These are phyloP conservation scores for Branchinecta sandiegonensis DNA, from an alignment of 2,888 invertebrate genomes.

Conservation along the genomic window DNA sequence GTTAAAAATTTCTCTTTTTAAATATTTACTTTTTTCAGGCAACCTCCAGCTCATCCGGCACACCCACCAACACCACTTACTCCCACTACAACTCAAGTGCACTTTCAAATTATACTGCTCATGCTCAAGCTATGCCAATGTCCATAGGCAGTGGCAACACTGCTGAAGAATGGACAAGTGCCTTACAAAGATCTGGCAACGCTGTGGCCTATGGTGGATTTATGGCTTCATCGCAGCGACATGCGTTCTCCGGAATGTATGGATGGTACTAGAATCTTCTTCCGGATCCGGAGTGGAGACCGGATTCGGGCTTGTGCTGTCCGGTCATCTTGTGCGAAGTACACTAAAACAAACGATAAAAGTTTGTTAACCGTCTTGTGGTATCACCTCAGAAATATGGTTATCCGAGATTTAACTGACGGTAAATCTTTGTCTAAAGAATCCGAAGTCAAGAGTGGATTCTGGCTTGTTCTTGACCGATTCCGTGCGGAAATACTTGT, in stretches of 20 bases:
- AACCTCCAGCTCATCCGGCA: not conserved
- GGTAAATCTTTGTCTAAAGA: no score
- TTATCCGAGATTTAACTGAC: no score
- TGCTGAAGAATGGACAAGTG: constrained; percentile 8
- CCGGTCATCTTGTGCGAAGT: no score
- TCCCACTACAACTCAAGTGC: not conserved
- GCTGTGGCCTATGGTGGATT: not conserved
- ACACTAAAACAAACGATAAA: no score
- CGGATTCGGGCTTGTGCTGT: no score
- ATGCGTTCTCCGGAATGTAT: not conserved
- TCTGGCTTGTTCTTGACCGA: no score
- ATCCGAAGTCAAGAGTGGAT: no score
- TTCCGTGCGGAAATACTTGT: no score
- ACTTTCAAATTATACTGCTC: not conserved
- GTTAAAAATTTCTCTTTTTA: no score
- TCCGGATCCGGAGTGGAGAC: no score
- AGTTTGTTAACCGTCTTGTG: no score
- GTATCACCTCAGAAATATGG: no score
- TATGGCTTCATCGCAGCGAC: constrained; percentile 1
- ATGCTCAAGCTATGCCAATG: constrained; percentile 13
- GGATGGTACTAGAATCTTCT: constrained; percentile 4
- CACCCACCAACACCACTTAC: constrained; percentile 5
- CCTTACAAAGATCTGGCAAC: not conserved
- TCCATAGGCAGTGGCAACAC: not conserved
- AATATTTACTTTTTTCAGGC: not conserved